These are phyloP conservation scores for Echinarachnius parma DNA, from an alignment of 53 echinoderm and acorn worm species.

Conservation along the genomic window DNA sequence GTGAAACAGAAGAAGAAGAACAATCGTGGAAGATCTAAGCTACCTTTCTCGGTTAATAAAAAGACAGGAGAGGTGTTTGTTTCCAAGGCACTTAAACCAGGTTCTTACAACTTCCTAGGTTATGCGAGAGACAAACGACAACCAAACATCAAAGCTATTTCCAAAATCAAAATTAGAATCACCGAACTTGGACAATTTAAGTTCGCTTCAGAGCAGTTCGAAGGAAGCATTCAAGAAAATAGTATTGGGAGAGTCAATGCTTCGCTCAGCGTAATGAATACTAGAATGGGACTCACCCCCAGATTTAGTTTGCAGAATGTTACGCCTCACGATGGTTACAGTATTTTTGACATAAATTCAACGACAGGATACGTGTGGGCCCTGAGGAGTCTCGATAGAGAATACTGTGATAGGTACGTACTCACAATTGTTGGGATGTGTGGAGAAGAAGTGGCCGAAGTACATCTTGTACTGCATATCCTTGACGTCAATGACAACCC, in stretches of 20 bases:
- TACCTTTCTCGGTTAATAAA: conserved; percentile 15
- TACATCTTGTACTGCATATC: conserved; percentile 42
- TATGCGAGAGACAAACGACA: conserved; percentile 50
- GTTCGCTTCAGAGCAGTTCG: conserved; percentile 44
- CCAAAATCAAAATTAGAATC: conserved; percentile 46
- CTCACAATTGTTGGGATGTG: conserved; percentile 47
- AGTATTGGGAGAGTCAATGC: conserved; percentile 51
- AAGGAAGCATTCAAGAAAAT: conserved; percentile 63
- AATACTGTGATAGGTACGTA: conserved; percentile 40
- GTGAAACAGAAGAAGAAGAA: conserved; percentile 34
- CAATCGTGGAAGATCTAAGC: too few relatives aligned
- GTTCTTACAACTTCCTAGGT: conserved; percentile 45
- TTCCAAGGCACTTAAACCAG: conserved; percentile 36
- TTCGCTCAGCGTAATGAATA: conserved; percentile 37
- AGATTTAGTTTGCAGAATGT: conserved; percentile 29
- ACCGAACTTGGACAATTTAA: conserved; percentile 40
- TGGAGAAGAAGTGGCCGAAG: conserved; percentile 41
- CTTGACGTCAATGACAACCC: conserved; percentile 86
- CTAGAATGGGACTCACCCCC: conserved; percentile 36
- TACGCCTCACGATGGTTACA: conserved; percentile 38
- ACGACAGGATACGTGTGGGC: conserved; percentile 52
- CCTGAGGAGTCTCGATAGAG: conserved; percentile 57
- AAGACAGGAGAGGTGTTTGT: conserved; percentile 47
- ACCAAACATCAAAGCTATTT: conserved; percentile 43
- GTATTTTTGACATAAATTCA: conserved; percentile 48